Evolutionary conservation across 2,113 vertebrate species (phyloP).

Genomic region (Verasper variegatus): DNA sequence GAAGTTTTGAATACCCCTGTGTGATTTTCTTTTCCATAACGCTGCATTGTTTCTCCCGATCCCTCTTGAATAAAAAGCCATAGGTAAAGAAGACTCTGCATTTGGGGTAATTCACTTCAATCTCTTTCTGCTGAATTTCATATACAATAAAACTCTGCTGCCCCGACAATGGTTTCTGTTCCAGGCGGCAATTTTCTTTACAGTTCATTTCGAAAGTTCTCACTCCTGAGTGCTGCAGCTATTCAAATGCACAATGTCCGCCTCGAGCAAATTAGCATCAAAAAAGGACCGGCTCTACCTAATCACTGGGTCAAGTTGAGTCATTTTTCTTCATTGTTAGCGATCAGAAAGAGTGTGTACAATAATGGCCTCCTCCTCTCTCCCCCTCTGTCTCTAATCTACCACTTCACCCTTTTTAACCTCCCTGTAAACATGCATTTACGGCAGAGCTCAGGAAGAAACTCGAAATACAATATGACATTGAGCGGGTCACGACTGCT

Average conservation of each 20-base stretch:
- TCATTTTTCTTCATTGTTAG: slow-evolving; percentile 17
- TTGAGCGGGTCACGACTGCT: too few species aligned
- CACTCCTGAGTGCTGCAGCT: background rate
- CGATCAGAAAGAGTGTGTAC: background rate
- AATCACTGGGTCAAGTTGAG: slow-evolving; percentile 40
- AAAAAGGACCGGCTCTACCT: slow-evolving; percentile 9
- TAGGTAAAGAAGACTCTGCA: background rate
- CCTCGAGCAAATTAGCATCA: slow-evolving; percentile 23
- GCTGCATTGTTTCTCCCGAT: background rate
- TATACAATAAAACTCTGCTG: background rate
- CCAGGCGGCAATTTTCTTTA: slow-evolving; percentile 23
- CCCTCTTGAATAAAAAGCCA: background rate
- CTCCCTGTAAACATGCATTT: slow-evolving; percentile 17
- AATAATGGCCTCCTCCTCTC: background rate
- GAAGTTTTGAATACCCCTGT: background rate
- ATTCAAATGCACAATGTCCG: slow-evolving; percentile 42
- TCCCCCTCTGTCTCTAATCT: slow-evolving; percentile 4
- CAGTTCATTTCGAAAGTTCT: slow-evolving; percentile 22
- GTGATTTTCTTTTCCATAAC: background rate
- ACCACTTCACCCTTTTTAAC: slow-evolving; percentile 22
- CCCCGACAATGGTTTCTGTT: background rate
- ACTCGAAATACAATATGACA: background rate
- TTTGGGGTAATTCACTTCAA: background rate
- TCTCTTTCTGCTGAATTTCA: background rate
- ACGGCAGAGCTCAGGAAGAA: background rate